Percentiles rank a stretch among this genome's conserved stretches.
Conservation (phyloP, 2,113 vertebrate genomes). For the Takifugu bimaculatus region DNA sequence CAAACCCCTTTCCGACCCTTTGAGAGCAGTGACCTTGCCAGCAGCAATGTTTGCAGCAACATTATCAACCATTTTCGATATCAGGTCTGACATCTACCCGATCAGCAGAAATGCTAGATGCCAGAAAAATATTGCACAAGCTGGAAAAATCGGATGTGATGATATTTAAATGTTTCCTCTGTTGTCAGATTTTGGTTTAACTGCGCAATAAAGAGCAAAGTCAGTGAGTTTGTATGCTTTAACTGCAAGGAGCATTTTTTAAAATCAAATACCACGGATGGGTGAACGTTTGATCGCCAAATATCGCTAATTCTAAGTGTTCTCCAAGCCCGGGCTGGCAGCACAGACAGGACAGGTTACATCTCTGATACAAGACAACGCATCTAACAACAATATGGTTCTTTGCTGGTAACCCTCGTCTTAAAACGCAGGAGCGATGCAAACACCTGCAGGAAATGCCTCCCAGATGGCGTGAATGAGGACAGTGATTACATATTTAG, state of each 20-base stretch:
- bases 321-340: neutral
- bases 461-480: constrained; percentile 70
- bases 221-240: neutral
- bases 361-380: constrained; percentile 31
- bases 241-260: neutral
- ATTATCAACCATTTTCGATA: neutral
- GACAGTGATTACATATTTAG: constrained; percentile 68
- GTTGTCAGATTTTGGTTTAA: neutral
- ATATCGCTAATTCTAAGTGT: neutral
- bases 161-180: neutral
- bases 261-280: neutral
- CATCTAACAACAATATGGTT: constrained; percentile 1
- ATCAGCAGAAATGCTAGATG: neutral
- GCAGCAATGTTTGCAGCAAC: neutral
- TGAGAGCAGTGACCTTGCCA: neutral
- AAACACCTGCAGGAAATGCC: constrained; percentile 43
- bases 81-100: neutral
- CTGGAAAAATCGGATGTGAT: neutral
- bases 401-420: neutral
- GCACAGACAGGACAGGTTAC: constrained; percentile 18
- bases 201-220: neutral
- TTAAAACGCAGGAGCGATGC: constrained; percentile 9
- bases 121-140: neutral
- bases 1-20: too few relatives aligned
- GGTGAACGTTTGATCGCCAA: constrained; percentile 1